A percentile compares a stretch with the other conserved stretches of the same genome.
These are phyloP conservation scores for Gerosis bhagava DNA, from an alignment of 2,888 invertebrate species.

Conservation along the genomic window DNA sequence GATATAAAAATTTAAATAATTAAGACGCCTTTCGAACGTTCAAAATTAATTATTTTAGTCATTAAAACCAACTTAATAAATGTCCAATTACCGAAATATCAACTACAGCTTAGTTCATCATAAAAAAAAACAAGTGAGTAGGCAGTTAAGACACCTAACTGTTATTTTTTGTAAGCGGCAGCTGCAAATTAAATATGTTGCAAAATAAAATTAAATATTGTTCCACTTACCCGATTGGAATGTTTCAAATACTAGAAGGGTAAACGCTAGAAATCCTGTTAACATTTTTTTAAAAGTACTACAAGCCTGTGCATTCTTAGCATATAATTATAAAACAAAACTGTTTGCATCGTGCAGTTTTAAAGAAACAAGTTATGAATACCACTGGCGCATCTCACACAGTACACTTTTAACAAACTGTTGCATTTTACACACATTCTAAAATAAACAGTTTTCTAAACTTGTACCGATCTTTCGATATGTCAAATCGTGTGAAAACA, in stretches of 20 bases:
- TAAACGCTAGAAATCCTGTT: slow-evolving; percentile 62
- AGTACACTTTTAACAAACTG: slow-evolving; percentile 48
- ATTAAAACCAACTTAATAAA: no score
- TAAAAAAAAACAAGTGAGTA: no score
- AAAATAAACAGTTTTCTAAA: slow-evolving; percentile 48
- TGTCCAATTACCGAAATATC: no score
- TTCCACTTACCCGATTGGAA: slow-evolving; percentile 61
- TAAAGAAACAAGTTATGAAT: slow-evolving; percentile 46
- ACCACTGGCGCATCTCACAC: slow-evolving; percentile 44
- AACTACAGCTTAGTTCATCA: no score
- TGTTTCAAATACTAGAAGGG: slow-evolving; percentile 53
- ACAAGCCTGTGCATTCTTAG: slow-evolving; percentile 57
- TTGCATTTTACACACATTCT: slow-evolving; percentile 47
- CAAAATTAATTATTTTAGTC: no score
- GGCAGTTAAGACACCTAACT: no score
- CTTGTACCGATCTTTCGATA: slow-evolving; percentile 37
- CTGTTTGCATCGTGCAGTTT: slow-evolving; percentile 66
- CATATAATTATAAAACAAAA: slow-evolving; percentile 57
- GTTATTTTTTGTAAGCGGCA: no score
- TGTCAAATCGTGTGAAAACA: slow-evolving; percentile 47
- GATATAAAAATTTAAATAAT: no score
- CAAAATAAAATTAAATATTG: no score
- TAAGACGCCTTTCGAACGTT: no score
- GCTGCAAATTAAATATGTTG: no score
- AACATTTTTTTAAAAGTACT: slow-evolving; percentile 67